A percentile compares a stretch with the other conserved stretches of the same genome.
Conservation (phyloP, 2,797 vertebrate species). For the Taeniopygia guttata region DNA sequence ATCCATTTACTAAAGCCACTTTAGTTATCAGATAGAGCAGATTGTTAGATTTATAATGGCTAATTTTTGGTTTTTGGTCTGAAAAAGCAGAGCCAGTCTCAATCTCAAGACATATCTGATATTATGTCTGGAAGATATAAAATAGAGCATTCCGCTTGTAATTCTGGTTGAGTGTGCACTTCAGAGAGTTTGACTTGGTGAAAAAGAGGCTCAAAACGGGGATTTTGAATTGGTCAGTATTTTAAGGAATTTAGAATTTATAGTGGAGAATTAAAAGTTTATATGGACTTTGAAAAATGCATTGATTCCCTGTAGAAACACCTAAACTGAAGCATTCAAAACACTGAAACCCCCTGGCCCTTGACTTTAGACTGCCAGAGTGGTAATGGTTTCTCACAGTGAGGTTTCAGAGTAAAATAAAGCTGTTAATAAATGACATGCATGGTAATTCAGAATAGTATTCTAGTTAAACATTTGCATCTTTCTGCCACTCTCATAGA, state of each 20-base stretch:
- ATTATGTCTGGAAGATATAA: not conserved
- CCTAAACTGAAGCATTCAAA: not conserved
- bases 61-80: not conserved
- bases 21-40: not conserved
- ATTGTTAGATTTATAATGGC: not conserved
- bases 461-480: not conserved
- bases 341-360: not conserved
- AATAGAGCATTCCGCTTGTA: not conserved
- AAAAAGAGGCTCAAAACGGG: not conserved
- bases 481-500: not conserved
- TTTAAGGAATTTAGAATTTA: not conserved
- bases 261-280: not conserved
- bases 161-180: not conserved
- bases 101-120: not conserved
- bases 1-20: not conserved
- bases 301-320: not conserved
- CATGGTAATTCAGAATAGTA: not conserved
- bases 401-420: not conserved
- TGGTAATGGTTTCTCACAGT: not conserved
- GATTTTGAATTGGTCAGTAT: not conserved
- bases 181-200: not conserved
- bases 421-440: not conserved
- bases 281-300: rapidly evolving
- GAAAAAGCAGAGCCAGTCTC: not conserved
- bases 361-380: not conserved